Conservation (phyloP, 2,888 invertebrate species). For the Nomada goodeniana region DNA sequence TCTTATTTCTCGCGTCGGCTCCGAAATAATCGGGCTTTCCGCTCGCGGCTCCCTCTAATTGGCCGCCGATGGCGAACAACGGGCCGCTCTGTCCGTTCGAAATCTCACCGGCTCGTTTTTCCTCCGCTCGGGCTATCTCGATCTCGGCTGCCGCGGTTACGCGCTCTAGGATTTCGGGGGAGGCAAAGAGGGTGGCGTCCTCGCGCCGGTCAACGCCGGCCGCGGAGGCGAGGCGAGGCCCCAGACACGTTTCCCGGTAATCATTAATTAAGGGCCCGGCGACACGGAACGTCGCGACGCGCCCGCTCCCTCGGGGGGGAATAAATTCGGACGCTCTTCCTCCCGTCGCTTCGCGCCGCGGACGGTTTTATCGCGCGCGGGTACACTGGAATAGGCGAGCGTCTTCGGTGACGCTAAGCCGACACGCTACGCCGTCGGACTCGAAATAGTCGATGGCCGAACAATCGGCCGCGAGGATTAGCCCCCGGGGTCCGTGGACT, state of each 20-base stretch:
- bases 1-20: background rate
- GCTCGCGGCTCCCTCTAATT: constrained; percentile 65
- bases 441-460: constrained; percentile 57
- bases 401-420: constrained; percentile 76
- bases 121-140: constrained; percentile 32
- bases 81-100: constrained; percentile 43
- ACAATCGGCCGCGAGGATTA: constrained; percentile 52
- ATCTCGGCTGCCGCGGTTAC: background rate
- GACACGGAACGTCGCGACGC: constrained; percentile 65
- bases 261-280: constrained; percentile 82
- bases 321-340: constrained; percentile 62
- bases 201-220: constrained; percentile 67
- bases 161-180: background rate
- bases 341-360: background rate
- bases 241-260: constrained; percentile 83
- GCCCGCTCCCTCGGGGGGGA: constrained; percentile 55
- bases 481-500: constrained; percentile 42
- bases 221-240: constrained; percentile 77
- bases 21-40: constrained; percentile 45
- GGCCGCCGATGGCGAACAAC: constrained; percentile 54
- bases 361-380: constrained; percentile 26
- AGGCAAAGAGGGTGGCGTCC: constrained; percentile 7
- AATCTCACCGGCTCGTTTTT: constrained; percentile 64
- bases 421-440: constrained; percentile 72
- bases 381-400: constrained; percentile 65